Conservation (phyloP, 2,888 invertebrate genomes). For the Cacoxenus indagator region DNA sequence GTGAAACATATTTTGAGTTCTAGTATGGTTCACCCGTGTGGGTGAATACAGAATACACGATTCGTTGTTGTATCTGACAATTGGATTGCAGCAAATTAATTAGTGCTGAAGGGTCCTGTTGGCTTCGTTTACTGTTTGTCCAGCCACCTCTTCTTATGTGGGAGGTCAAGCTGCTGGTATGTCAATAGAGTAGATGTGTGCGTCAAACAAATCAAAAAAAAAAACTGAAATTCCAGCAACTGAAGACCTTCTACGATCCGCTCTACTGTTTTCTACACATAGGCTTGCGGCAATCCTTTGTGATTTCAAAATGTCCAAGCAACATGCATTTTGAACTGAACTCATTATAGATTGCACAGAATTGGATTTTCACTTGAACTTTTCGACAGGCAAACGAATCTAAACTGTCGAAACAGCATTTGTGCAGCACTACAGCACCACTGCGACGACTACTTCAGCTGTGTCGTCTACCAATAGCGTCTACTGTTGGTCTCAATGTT, state of each 20-base stretch:
- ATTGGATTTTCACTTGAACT: constrained; percentile 2
- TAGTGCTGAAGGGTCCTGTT: not conserved
- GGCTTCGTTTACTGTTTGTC: not conserved
- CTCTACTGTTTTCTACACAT: not conserved
- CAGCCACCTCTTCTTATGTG: not conserved
- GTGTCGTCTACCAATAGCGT: not conserved
- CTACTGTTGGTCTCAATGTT: not conserved
- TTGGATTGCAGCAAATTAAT: not conserved
- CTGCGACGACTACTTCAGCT: not conserved
- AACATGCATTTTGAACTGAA: not conserved
- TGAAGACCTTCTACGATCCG: not conserved
- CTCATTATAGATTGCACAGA: not conserved
- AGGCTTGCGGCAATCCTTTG: not conserved
- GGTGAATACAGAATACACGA: not conserved
- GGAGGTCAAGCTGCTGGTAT: not conserved
- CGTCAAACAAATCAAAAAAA: too few species aligned
- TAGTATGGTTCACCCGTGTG: not conserved
- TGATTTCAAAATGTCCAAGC: not conserved
- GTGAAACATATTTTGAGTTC: too few species aligned
- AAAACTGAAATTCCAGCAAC: not conserved
- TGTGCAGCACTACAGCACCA: not conserved
- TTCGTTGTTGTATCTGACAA: not conserved
- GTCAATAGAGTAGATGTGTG: not conserved
- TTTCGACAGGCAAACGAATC: not conserved
- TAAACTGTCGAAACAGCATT: not conserved